Base-by-base conservation (phyloP, 2,797 vertebrate species). In the Streptopelia turtur region DNA sequence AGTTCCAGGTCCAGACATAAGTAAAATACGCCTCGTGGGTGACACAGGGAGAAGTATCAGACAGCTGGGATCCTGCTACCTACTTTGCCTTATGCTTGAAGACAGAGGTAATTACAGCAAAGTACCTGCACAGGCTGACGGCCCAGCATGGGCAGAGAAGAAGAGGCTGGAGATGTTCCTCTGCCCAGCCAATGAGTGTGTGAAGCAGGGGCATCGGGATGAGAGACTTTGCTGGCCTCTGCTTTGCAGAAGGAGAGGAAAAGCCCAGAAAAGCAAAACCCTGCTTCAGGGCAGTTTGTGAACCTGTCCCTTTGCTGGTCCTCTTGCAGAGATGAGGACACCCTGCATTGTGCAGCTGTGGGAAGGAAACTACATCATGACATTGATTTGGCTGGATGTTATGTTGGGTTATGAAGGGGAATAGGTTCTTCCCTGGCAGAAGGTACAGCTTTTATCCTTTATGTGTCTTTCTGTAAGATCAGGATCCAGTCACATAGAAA, bases 121-220 rank as follows among this genome's bases (percentile, higher is more conserved):
- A 90, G 30, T 33, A 45, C 33, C 35, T 43, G 49, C 50, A 81
- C 20, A 49, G 55, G 28, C 41, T 87, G 72, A 16, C 52, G 70
- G 49, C 8, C 57, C 31, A 50, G 27, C 0, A 0, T 13, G 39
- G 65, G 30, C 41, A 72, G 61, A 52, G 56, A 88, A 28, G 45
- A 70, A 64, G 50, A 82, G 63, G 50, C 57, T 55, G 76, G 45
- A 83, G 39, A 45, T 25, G 25, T 14, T 28, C 66, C 60, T 69
- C n/a, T 87, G 12, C 64, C 35, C 45, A 65, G 50, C 30, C 22
- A 57, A 15, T 1, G 1, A 65, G 14, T 0, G 0, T 71, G 31
- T 72, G 74, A 90, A 90, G 53, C 13, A 27, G 22, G 8, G 6
- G 2, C 15, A 74, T 74, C 45, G 64, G 71, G 33, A 84, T 30